A percentile compares a stretch with the other conserved stretches of the same genome.
phyloP scores from a whole-genome alignment of 2,113 vertebrate species.

The Eptatretus burgeri region DNA sequence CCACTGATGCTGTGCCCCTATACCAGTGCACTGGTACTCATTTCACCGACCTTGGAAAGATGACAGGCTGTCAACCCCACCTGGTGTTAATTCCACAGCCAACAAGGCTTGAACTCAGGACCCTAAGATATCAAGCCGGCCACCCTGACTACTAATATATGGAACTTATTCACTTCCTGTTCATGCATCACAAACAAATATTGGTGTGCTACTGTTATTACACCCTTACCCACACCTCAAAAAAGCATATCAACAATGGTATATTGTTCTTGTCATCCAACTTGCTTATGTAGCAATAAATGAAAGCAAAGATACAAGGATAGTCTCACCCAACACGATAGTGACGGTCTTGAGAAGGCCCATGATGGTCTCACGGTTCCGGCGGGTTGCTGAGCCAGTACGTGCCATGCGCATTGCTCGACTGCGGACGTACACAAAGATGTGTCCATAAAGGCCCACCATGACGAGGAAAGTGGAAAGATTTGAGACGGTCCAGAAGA shows the following conservation, averaged over 20 bases:
- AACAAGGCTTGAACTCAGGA: no score
- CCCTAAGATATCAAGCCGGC: no score
- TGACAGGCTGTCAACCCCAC: no score
- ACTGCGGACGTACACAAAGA: slow-evolving; percentile 89
- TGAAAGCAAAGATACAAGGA: not conserved
- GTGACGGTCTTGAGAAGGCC: slow-evolving; percentile 88
- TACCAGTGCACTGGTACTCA: no score
- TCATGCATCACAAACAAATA: slow-evolving; percentile 10
- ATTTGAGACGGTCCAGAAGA: slow-evolving; percentile 97
- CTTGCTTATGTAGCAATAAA: slow-evolving; percentile 17
- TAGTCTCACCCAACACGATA: slow-evolving; percentile 66
- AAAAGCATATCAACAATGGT: slow-evolving; percentile 15
- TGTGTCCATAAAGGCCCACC: slow-evolving; percentile 91
- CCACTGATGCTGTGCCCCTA: no score
- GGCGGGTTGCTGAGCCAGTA: slow-evolving; percentile 65
- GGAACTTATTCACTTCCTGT: slow-evolving; percentile 10
- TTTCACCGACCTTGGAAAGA: no score
- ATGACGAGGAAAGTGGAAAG: slow-evolving; percentile 89
- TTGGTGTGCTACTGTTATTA: slow-evolving; percentile 2
- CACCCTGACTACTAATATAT: no score
- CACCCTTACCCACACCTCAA: slow-evolving; percentile 11
- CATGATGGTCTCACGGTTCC: slow-evolving; percentile 97
- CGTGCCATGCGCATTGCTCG: slow-evolving; percentile 97
- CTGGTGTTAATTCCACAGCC: no score
- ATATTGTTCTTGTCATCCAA: slow-evolving; percentile 15